Conservation (phyloP, 2,888 invertebrate species). For the Mycalesis mineus region DNA sequence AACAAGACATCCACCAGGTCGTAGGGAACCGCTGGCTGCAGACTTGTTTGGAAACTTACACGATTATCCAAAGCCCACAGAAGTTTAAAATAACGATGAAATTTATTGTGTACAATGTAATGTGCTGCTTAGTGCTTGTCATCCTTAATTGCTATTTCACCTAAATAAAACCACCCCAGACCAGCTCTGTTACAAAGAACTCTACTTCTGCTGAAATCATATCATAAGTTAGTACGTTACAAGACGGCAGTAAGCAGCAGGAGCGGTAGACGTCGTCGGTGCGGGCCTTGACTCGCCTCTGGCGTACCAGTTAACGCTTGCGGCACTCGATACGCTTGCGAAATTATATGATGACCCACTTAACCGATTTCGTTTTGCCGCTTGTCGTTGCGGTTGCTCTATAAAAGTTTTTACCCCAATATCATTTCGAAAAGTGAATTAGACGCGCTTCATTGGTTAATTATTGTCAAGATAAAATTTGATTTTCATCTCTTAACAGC, state of each 20-base stretch:
- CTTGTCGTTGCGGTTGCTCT: slow-evolving; percentile 55
- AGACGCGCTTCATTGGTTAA: slow-evolving; percentile 21
- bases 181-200: no score
- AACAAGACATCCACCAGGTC: no score
- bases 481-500: slow-evolving; percentile 6
- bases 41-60: no score
- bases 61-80: no score
- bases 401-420: slow-evolving; percentile 58
- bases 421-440: slow-evolving; percentile 49
- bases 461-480: slow-evolving; percentile 19
- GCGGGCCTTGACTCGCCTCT: slow-evolving; percentile 68
- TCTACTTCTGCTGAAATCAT: no score
- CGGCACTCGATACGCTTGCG: slow-evolving; percentile 75
- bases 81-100: no score
- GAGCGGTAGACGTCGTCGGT: slow-evolving; percentile 50
- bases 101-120: no score
- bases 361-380: slow-evolving; percentile 68
- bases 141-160: no score
- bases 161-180: no score
- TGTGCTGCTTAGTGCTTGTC: no score
- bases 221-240: background rate
- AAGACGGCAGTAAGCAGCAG: slow-evolving; percentile 77
- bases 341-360: slow-evolving; percentile 76
- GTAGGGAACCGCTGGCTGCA: no score
- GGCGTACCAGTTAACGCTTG: slow-evolving; percentile 72